Conservation (phyloP, 2,888 invertebrate species). For the Cataglyphis rosenhaueri region DNA sequence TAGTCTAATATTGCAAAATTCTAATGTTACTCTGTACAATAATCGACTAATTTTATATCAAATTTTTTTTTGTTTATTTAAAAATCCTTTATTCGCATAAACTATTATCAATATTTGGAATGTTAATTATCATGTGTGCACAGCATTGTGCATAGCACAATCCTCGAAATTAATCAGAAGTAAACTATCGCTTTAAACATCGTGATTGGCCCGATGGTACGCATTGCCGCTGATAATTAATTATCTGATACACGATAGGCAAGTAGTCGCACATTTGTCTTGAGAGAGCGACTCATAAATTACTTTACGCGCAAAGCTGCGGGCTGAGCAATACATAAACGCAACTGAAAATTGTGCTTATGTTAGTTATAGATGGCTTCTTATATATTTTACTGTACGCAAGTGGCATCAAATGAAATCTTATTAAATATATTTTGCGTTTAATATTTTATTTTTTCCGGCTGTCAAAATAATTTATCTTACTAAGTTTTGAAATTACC, state of each 20-base stretch:
- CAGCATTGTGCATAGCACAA: background rate
- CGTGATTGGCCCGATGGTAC: constrained; percentile 19
- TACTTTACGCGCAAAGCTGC: constrained; percentile 25
- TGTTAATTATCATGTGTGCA: background rate
- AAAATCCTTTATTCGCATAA: background rate
- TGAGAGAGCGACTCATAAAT: constrained; percentile 51
- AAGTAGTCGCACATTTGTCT: constrained; percentile 48
- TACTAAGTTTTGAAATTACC: constrained; percentile 13
- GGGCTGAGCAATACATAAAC: constrained; percentile 37
- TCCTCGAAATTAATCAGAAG: constrained; percentile 25
- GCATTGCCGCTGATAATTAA: constrained; percentile 30
- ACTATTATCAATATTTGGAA: background rate
- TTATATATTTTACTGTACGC: background rate
- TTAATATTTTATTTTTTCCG: constrained; percentile 11
- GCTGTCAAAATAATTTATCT: constrained; percentile 19
- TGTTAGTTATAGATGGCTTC: background rate
- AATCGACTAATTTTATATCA: background rate
- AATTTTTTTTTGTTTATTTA: background rate
- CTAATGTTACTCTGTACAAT: constrained; percentile 2
- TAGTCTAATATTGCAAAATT: background rate
- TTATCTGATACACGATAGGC: constrained; percentile 38
- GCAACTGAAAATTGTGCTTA: constrained; percentile 46
- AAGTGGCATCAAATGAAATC: constrained; percentile 12
- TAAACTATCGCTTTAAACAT: background rate
- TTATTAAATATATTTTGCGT: constrained; percentile 48